Base-by-base conservation (phyloP, 2,113 vertebrate species). In the Leiothrix lutea region DNA sequence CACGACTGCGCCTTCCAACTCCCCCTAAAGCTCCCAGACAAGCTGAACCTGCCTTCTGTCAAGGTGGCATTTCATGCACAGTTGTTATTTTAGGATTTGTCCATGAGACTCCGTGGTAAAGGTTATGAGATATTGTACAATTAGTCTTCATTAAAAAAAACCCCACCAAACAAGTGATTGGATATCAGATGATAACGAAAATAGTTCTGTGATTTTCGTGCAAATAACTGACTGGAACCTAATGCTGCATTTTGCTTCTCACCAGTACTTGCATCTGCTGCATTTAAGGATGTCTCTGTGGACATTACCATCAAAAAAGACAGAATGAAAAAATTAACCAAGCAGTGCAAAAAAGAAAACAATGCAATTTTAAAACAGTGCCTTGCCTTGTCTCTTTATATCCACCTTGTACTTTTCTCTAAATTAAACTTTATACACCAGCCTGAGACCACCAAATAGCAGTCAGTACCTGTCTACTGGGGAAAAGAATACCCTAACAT, bases 381-480 rank as follows among this genome's bases (percentile, higher is more conserved):
- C 97, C 94, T 95, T 83, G 91, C 56, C 79, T 96, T 69, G 86
- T 78, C 62, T 96, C 86, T 96, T 95, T 95, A 95, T 85, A 95
- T 94, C 94, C 95, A 94, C 86, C 89, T 88, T 91, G 83, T 93
- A 95, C 28, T 88, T 92, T 96, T 93, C 91, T 97, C 96, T 72
- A 86, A 94, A 65, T 88, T 86, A 81, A 80, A 95, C 71, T 94
- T 94, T 97, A 94, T 92, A 97, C 90, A 96, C 94, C 96, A 96
- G 92, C 47, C 92, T 95, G 90, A 80, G 95, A 96, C 95, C 83
- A 79, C 72, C 94, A 91, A 92, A 88, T 64, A 94, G 93, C 75
- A 79, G 92, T 95, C 94, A 96, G 92, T 97, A 97, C 94, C 97
- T 96, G 88, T 97, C 82, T 92, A 97, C 54, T 64, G 84, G 84